phyloP scores from a whole-genome alignment of 1,140 invertebrate genomes.

The Drosophila jambulina region DNA sequence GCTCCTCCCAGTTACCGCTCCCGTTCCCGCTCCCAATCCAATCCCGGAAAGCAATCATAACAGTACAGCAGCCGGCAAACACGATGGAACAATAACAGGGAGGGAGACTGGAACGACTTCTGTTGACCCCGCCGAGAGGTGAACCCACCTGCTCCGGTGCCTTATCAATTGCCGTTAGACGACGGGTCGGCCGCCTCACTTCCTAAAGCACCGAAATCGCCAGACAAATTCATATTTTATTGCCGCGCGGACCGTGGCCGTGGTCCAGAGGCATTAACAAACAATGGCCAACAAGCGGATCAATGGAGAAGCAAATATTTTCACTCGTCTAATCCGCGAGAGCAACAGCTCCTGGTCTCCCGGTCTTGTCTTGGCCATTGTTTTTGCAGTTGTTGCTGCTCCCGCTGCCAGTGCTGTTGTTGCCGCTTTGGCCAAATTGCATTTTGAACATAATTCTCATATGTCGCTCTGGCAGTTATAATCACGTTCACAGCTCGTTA shows the following conservation, averaged over 20 bases:
- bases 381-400: slow-evolving; percentile 47
- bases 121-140: slow-evolving; percentile 55
- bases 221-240: slow-evolving; percentile 82
- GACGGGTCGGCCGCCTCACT: slow-evolving; percentile 38
- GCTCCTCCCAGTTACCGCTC: neutral
- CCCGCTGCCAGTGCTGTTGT: slow-evolving; percentile 4
- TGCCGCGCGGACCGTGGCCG: slow-evolving; percentile 65
- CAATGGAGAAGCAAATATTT: slow-evolving; percentile 76
- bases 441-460: slow-evolving; percentile 82
- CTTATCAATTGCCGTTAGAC: slow-evolving; percentile 70
- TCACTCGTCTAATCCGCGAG: slow-evolving; percentile 62
- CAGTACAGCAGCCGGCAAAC: slow-evolving; percentile 30
- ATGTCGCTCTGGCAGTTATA: slow-evolving; percentile 79
- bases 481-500: slow-evolving; percentile 82
- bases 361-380: slow-evolving; percentile 56
- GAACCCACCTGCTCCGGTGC: slow-evolving; percentile 67
- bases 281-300: slow-evolving; percentile 69
- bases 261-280: slow-evolving; percentile 67
- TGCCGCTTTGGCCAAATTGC: slow-evolving; percentile 63
- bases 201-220: slow-evolving; percentile 49
- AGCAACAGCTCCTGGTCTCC: slow-evolving; percentile 45
- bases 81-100: slow-evolving; percentile 51
- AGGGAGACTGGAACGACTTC: slow-evolving; percentile 41
- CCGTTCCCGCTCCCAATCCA: neutral
- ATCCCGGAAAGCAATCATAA: slow-evolving; percentile 23